Percentiles rank a stretch among this genome's conserved stretches.
phyloP scores from a whole-genome alignment of 2,888 invertebrate genomes.

The Noctuana brunneofusca region DNA sequence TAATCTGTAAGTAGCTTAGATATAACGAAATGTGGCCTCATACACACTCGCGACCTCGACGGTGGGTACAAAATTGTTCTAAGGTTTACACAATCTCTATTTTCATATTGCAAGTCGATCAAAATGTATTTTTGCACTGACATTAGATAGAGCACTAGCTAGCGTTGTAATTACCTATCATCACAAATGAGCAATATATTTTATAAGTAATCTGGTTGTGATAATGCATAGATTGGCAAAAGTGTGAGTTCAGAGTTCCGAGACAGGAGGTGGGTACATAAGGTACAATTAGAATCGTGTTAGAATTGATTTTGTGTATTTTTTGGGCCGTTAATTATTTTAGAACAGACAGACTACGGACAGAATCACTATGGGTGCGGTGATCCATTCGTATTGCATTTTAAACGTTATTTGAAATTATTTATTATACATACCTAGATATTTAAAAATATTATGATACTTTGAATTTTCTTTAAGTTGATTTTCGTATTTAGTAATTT shows the following conservation, averaged over 20 bases:
- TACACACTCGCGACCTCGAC: conserved; percentile 52
- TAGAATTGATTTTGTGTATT: not conserved
- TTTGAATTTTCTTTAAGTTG: no score
- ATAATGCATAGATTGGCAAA: conserved; percentile 28
- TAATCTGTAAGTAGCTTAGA: conserved; percentile 24
- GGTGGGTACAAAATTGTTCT: conserved; percentile 68
- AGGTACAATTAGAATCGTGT: not conserved
- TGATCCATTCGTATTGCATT: not conserved
- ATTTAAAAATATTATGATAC: no score
- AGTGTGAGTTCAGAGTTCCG: conserved; percentile 2
- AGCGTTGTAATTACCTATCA: conserved; percentile 33
- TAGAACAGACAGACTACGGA: not conserved
- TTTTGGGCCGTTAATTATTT: not conserved
- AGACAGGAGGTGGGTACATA: no score
- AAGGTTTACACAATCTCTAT: conserved; percentile 67
- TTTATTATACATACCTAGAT: no score
- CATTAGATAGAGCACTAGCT: conserved; percentile 64
- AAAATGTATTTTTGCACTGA: conserved; percentile 75
- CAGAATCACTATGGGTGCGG: not conserved
- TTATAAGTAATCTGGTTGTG: conserved; percentile 33
- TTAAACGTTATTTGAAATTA: not conserved
- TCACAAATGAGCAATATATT: conserved; percentile 29
- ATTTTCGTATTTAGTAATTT: no score
- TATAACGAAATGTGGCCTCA: conserved; percentile 54
- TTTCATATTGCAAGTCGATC: conserved; percentile 64